Evolutionary conservation across 1,140 invertebrate species (phyloP), one percentile per base, ranked within the genome.

Genomic region (Eumeta japonica): DNA sequence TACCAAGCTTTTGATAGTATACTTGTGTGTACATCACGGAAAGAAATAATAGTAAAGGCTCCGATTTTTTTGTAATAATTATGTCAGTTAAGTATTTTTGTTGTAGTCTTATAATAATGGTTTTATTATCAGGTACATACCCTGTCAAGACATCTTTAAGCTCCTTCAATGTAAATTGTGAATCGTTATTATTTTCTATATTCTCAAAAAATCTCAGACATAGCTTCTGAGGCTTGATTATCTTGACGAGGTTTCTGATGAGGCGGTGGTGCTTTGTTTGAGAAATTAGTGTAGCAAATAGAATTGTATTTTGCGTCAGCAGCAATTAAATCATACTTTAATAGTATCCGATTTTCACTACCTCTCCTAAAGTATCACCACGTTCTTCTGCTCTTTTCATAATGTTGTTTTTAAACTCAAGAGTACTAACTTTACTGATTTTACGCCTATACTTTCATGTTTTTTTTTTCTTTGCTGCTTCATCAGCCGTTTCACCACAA

Each of bases 101-200:
- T 48, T 55, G 43, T 47, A 63, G 35, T 53, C 39, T 54, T 54
- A 43, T 41, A 46, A 56, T 62, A 37, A 63, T 58, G 35, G 52
- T 63, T 37, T 60, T 59, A 46, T 56, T 49, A 46, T 62, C 58
- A 30, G 53, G 52, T 20, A 60, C 39, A 40, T 58, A 56, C 27
- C 52, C 48, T 28, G 45, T 58, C 40, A 40, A 35, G 39, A 62
- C 44, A 52, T 57, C 46, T 52, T 58, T 62, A 20, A 62, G 49
- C 38, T 67, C 54, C 57, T 33, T 46, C 48, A n/a, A n/a, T n/a
- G n/a, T n/a, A n/a, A n/a, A n/a, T n/a, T n/a, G n/a, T n/a, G n/a
- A n/a, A n/a, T n/a, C n/a, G n/a, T n/a, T n/a, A 52, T 59, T 48
- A 55, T 61, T 58, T 54, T 61, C 58, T 44, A 59, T 58, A 37